These are phyloP conservation scores for Drosophila trapezifrons DNA, from an alignment of 1,140 invertebrate genomes.

Conservation along the genomic window DNA sequence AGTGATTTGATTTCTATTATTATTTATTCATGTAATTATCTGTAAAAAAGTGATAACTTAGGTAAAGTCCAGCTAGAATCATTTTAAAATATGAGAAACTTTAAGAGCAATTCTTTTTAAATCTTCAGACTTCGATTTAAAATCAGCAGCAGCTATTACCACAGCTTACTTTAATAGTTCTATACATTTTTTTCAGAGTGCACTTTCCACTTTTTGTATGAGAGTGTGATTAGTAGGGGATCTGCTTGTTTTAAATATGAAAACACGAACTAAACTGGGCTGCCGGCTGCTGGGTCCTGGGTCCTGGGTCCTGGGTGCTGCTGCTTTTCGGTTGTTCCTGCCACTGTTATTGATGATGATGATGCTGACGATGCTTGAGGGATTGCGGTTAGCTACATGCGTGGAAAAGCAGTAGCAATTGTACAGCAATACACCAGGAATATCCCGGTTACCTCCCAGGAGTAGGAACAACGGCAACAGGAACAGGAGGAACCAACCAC, in stretches of 20 bases:
- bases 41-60: too few relatives aligned
- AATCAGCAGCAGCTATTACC: background rate
- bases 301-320: background rate
- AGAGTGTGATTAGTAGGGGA: slow-evolving; percentile 73
- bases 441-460: slow-evolving; percentile 5
- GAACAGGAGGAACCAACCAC: slow-evolving; percentile 1
- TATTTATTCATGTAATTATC: too few relatives aligned
- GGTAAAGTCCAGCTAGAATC: too few relatives aligned
- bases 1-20: too few relatives aligned
- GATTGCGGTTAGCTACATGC: slow-evolving; percentile 34
- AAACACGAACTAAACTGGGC: slow-evolving; percentile 54
- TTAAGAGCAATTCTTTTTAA: too few relatives aligned
- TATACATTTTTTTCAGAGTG: background rate
- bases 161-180: background rate
- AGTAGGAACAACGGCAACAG: background rate
- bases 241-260: slow-evolving; percentile 80
- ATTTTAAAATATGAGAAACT: too few relatives aligned
- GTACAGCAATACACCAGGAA: background rate
- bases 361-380: slow-evolving; percentile 59
- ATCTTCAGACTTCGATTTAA: background rate
- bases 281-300: background rate
- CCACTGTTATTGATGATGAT: slow-evolving; percentile 72
- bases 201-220: slow-evolving; percentile 11
- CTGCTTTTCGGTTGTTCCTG: slow-evolving; percentile 16
- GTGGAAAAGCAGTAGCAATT: slow-evolving; percentile 25